phyloP scores from a whole-genome alignment of 2,113 vertebrate species.

The Calonectris borealis region DNA sequence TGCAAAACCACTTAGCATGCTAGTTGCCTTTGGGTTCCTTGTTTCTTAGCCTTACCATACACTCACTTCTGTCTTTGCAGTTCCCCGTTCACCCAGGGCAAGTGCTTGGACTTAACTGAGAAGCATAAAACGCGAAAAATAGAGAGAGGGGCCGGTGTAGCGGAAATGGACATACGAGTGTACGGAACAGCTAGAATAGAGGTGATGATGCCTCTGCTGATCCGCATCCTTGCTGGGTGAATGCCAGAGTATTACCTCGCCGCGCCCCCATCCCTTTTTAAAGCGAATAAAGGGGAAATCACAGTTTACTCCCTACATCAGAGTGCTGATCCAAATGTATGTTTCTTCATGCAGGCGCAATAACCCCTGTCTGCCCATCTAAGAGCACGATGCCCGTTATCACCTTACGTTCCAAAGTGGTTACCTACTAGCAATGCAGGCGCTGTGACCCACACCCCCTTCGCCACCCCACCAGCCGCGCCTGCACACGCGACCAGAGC shows the following conservation, averaged over 20 bases:
- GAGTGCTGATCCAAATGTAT: background rate
- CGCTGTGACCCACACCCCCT: accelerated
- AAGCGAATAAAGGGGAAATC: background rate
- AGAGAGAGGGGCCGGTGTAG: background rate
- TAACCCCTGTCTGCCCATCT: background rate
- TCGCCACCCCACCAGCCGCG: background rate
- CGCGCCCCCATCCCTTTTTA: background rate
- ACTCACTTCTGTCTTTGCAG: background rate
- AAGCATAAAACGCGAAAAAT: background rate
- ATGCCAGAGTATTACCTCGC: background rate
- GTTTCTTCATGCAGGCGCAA: accelerated
- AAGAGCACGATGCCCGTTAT: background rate
- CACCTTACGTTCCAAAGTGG: background rate
- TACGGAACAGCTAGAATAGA: background rate
- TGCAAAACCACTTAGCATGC: background rate
- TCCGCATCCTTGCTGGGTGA: background rate
- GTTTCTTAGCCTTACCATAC: background rate
- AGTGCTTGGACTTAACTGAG: background rate
- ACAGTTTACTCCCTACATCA: background rate
- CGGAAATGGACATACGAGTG: background rate
- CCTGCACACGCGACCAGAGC: background rate
- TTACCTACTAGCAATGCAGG: accelerated
- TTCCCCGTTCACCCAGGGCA: background rate
- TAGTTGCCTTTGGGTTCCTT: background rate
- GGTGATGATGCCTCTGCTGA: background rate